Evolutionary conservation across 2,888 invertebrate genomes (phyloP).

Genomic region (Adineta ricciae): DNA sequence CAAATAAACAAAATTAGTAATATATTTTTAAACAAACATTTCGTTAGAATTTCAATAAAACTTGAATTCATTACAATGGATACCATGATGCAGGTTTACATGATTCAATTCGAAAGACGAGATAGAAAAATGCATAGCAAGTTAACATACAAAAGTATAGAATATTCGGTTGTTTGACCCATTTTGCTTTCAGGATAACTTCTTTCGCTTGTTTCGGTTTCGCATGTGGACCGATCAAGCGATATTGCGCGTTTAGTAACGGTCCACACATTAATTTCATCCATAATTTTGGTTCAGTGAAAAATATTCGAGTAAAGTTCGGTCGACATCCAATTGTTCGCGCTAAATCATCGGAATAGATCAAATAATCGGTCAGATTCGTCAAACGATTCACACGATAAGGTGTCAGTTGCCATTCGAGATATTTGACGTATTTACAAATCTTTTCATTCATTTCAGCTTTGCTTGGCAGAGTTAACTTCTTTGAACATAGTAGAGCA

Average conservation of each 20-base stretch:
- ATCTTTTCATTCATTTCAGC: not conserved
- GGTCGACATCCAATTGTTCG: not conserved
- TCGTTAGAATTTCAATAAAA: no score
- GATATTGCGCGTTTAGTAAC: not conserved
- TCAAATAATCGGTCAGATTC: not conserved
- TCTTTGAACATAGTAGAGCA: constrained; percentile 4
- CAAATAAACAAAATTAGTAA: no score
- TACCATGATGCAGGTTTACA: constrained; percentile 1
- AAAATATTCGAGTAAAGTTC: not conserved
- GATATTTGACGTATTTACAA: not conserved
- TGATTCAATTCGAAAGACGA: not conserved
- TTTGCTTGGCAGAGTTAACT: not conserved
- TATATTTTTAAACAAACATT: no score
- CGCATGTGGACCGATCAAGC: not conserved
- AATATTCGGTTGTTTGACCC: not conserved
- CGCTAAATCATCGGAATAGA: not conserved
- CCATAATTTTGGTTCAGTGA: constrained; percentile 17
- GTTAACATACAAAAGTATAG: not conserved
- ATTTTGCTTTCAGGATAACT: constrained; percentile 4
- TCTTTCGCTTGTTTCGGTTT: constrained; percentile 5
- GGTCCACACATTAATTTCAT: not conserved
- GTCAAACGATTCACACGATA: not conserved
- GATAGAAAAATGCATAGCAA: not conserved
- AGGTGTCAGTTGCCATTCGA: not conserved
- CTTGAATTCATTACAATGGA: not conserved